Evolutionary conservation across 35 echinoderm and acorn worm genomes (phyloP).

Genomic region (Holothuria glaberrima): DNA sequence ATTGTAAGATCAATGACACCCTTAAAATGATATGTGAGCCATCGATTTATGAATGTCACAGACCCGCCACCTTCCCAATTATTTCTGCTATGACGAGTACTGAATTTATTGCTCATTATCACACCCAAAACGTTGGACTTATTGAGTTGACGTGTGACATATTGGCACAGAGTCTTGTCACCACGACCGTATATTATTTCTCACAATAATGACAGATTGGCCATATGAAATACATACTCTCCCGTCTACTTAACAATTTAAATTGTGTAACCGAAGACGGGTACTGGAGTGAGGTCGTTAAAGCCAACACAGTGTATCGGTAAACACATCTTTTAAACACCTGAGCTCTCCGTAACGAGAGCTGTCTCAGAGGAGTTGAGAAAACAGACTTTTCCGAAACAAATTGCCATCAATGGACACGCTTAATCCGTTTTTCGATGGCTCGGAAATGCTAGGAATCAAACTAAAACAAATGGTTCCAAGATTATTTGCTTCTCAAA

Average conservation of each 20-base stretch:
- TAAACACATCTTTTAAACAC: constrained; percentile 53
- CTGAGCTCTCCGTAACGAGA: constrained; percentile 33
- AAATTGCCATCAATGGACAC: constrained; percentile 41
- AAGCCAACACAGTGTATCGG: constrained; percentile 41
- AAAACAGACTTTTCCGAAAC: constrained; percentile 1
- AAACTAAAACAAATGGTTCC: constrained; percentile 53
- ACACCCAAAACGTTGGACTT: constrained; percentile 35
- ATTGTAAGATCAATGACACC: too few species aligned
- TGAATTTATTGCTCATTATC: constrained; percentile 45
- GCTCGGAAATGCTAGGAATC: constrained; percentile 30
- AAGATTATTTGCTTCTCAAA: constrained; percentile 53
- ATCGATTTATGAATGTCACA: too few species aligned
- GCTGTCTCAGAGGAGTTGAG: neutral
- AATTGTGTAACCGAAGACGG: constrained; percentile 43
- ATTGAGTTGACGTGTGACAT: constrained; percentile 47
- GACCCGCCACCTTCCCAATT: too few species aligned
- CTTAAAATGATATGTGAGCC: too few species aligned
- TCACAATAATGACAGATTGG: constrained; percentile 39
- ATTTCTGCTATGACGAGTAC: neutral
- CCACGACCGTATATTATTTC: constrained; percentile 19
- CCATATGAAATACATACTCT: constrained; percentile 46
- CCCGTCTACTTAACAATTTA: constrained; percentile 46
- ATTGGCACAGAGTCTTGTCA: constrained; percentile 31
- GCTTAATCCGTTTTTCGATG: constrained; percentile 43
- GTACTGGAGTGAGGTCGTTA: constrained; percentile 18